These are phyloP conservation scores for Rhinoraja longicauda DNA, from an alignment of 2,797 vertebrate genomes.

Conservation along the genomic window DNA sequence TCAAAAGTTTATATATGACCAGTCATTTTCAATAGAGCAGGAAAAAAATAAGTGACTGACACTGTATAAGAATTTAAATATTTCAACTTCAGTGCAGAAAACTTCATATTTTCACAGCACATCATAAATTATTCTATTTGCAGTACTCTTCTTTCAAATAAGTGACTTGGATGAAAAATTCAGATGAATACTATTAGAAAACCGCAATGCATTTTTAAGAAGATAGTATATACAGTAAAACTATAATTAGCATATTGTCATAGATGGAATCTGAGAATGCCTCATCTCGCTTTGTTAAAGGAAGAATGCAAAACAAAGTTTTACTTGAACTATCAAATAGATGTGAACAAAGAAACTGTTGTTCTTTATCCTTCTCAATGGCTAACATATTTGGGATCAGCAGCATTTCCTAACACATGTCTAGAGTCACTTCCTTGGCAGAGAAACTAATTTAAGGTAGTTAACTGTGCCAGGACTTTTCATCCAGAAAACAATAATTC, in stretches of 20 bases:
- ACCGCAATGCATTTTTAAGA: constrained; percentile 67
- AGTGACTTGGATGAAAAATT: constrained; percentile 91
- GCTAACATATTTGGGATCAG: neutral
- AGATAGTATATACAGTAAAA: constrained; percentile 5
- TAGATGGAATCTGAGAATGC: neutral
- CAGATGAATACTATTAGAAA: constrained; percentile 77
- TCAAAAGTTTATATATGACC: constrained; percentile 44
- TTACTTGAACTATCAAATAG: neutral
- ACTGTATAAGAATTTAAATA: constrained; percentile 97
- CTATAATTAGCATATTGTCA: neutral
- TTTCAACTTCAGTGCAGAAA: constrained; percentile 96
- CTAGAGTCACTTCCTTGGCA: neutral
- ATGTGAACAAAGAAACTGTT: neutral
- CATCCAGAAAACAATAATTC: neutral
- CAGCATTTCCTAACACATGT: neutral
- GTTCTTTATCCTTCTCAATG: neutral
- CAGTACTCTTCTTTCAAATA: constrained; percentile 85
- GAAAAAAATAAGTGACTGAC: constrained; percentile 86
- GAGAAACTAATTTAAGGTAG: neutral
- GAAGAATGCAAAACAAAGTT: constrained; percentile 1
- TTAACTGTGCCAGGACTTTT: neutral
- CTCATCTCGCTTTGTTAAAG: neutral
- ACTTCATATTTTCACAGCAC: constrained; percentile 98
- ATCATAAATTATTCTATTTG: constrained; percentile 99
- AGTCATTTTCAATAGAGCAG: constrained; percentile 68